Conservation (phyloP, 2,888 invertebrate species). For the Lutraria lutraria region DNA sequence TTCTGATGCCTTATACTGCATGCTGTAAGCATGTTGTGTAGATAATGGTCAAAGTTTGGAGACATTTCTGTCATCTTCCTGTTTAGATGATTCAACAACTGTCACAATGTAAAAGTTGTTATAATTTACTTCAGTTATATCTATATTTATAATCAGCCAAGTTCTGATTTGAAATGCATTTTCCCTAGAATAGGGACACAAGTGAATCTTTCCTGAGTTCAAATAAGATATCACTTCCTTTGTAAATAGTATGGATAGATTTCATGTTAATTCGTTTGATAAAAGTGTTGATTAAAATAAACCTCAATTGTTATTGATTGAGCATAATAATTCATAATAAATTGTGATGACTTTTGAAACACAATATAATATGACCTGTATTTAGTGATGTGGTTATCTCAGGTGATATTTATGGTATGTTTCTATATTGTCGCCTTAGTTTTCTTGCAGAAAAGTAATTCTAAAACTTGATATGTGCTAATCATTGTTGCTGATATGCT, state of each 20-base stretch:
- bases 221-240: neutral
- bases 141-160: neutral
- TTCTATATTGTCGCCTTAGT: neutral
- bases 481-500: neutral
- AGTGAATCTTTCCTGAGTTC: neutral
- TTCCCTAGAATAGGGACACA: neutral
- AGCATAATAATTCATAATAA: neutral
- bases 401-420: neutral
- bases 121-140: too few relatives aligned
- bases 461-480: neutral
- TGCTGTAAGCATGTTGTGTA: neutral
- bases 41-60: neutral
- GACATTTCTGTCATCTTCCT: too few relatives aligned
- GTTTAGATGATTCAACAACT: too few relatives aligned
- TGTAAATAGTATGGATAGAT: neutral
- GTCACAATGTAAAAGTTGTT: too few relatives aligned
- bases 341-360: neutral
- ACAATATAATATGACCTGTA: neutral
- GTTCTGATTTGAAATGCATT: neutral
- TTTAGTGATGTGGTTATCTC: neutral
- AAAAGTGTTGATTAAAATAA: neutral
- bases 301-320: neutral
- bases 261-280: neutral
- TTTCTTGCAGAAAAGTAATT: neutral
- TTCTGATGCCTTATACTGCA: neutral